A percentile compares a stretch with the other conserved stretches of the same genome.
Evolutionary conservation across 2,797 vertebrate genomes (phyloP).

Genomic region (Notolepis coatsorum): DNA sequence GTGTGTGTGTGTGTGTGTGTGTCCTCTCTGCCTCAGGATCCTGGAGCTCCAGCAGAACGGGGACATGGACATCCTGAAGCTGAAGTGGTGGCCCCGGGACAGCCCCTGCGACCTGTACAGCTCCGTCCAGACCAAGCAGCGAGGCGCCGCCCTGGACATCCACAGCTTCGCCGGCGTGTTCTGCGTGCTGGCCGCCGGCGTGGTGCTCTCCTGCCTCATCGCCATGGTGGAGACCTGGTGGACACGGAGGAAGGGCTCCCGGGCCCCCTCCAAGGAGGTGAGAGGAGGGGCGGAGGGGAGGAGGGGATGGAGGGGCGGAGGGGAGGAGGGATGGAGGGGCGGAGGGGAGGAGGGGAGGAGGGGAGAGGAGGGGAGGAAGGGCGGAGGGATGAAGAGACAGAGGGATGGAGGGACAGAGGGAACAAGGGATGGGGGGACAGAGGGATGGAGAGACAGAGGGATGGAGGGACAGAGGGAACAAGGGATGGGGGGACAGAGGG

Average conservation of each 20-base stretch:
- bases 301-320: slow-evolving; percentile 10
- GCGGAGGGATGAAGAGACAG: no score
- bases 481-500: no score
- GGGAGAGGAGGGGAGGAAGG: no score
- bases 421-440: neutral
- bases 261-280: slow-evolving; percentile 99
- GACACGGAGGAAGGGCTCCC: slow-evolving; percentile 96
- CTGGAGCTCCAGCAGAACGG: slow-evolving; percentile 98
- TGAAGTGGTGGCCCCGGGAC: slow-evolving; percentile 98
- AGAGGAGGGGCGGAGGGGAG: slow-evolving; percentile 32
- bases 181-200: slow-evolving; percentile 95
- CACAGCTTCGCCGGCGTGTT: slow-evolving; percentile 99
- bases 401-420: neutral
- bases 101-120: slow-evolving; percentile 95
- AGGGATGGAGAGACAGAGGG: neutral
- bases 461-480: slow-evolving; percentile 8
- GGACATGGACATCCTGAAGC: slow-evolving; percentile 96
- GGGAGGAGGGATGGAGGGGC: neutral
- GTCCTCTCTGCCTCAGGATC: slow-evolving; percentile 82
- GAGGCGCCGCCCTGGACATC: slow-evolving; percentile 93
- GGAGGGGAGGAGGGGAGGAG: neutral
- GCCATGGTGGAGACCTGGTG: slow-evolving; percentile 99
- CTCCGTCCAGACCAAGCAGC: slow-evolving; percentile 90
- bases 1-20: slow-evolving; percentile 9
- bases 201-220: slow-evolving; percentile 97